Evolutionary conservation across 1,140 invertebrate species (phyloP), one percentile per base, ranked within the genome.

Genomic region (Ceratoteleas bidentatus): DNA sequence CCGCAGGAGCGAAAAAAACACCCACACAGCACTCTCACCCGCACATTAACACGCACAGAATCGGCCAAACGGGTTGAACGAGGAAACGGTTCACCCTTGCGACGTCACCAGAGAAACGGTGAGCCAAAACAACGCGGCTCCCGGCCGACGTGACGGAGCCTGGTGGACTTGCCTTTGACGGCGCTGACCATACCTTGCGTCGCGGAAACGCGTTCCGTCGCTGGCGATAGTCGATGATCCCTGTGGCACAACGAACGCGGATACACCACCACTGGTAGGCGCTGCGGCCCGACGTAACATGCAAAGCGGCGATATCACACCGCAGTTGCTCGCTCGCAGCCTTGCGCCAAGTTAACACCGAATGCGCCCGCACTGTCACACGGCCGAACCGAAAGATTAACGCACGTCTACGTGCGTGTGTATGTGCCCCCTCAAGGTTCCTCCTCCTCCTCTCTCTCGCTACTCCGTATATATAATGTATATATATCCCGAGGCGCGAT

Each of bases 241-340:
- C 53, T 54, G 50, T 79, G 73, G 72, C 81, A 80, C 81, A 80
- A 57, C 75, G 70, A 75, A 58, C 74, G 81, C 81, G 60, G 57
- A 61, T 56, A 76, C 81, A 83, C 81, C 70, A 83, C 49, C 81
- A 83, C 81, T 72, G 57, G 16, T 83, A 45, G 33, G 56, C 45
- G 32, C 58, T 73, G 62, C 69, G 81, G 69, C 74, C 68, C 81
- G 81, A 74, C 81, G 81, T 83, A 83, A 83, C 81, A 83, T 83
- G 81, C 81, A 83, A 83, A 66, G 62, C 52, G 50, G 65, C 70
- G 72, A 75, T 72, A 83, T 43, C 75, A 77, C 80, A 78, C 69
- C 68, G 62, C 43, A 52, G 40, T 58, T 73, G 64, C 73, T 73
- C 56, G 74, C 50, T 81, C 77, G 54, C 72, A 57, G 45, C 43